Base-by-base conservation (phyloP, 2,113 vertebrate species). In the Microcebus murinus region DNA sequence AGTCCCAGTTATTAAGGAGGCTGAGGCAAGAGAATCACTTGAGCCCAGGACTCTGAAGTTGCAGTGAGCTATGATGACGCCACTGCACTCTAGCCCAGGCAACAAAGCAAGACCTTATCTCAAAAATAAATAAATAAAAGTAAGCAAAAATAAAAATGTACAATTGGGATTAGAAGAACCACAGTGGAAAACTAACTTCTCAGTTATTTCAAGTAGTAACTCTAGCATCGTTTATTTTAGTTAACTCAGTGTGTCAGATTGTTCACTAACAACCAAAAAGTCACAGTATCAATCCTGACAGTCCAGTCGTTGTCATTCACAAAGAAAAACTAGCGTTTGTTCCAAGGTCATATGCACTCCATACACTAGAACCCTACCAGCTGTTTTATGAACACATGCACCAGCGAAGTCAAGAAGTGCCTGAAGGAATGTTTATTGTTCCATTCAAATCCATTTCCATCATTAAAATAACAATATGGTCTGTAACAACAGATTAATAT, bases 141-240 rank as follows among this genome's bases (percentile, higher is more conserved):
- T 23, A 23, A 59, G 23, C 17, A 57, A 6, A 57, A 61, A 61
- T 93, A 95, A 95, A 97, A 97, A 92, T 59, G 71, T 31, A 80
- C 65, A 71, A 71, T 45, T 87, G 71, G 52, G 39, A 79, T 57
- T 55, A 36, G 25, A 95, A 91, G 29, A 87, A 83, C 90, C 93
- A n/a, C 39, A 88, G 25, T 48, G 8, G 52, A 87, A 90, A 89
- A 5, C 63, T 87, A 71, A 87, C 48, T 70, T 80, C 52, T 95
- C 39, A 10, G 4, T 85, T 68, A 65, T 92, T 92, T 90, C 57
- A 89, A 48, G 17, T 73, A 82, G 27, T 70, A 79, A 87, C 20
- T 42, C 25, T 48, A 71, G 15, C 36, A 45, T 77, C 23, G n/a
- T 86, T 89, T 95, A 76, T 91, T 94, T 85, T 42, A 76, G 20